Base-by-base conservation (phyloP, 2,797 vertebrate genomes). In the Anguilla pacifica region DNA sequence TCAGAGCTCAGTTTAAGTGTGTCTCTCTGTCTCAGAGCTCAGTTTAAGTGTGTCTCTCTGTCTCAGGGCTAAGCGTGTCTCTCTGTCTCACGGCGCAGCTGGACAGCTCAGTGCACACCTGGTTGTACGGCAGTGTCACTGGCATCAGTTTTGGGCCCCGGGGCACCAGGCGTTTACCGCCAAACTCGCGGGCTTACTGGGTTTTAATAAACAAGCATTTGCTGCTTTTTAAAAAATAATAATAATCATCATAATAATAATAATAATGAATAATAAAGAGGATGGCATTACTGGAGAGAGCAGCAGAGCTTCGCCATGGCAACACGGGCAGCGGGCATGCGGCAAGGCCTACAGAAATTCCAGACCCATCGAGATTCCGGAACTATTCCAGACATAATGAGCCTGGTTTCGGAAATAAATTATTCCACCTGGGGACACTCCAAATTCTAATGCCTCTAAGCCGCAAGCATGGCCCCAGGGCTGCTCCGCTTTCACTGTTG, bases 261-360 rank as follows among this genome's bases (percentile, higher is more conserved):
- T n/a, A n/a, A 67, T 67, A 67, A 67, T 67, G 64, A 67, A 79
- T 79, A 79, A 94, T 94, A 93, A 93, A 95, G 94, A 95, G 92
- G 94, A 95, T 95, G 96, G 95, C 96, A 96, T 96, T 96, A 96
- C 93, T 96, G 96, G 95, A 96, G 94, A 95, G 91, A 92, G 89
- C 93, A 92, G 95, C 92, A 81, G 35, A 86, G 31, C 31, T 22
- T 39, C 28, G 51, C 57, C 43, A 55, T 53, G 49, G 19, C 43
- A 49, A 82, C 6, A 10, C 2, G 79, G 79, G 19, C 43, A 51
- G 79, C 19, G 19, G 51, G 46, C 67, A 72, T 10, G 49, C 72
- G 6, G 35, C 1, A 83, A 1, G 39, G 64, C 46, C 22, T 51
- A 67, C 25, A 61, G 87, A 46, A 46, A 72, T 7, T 59, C 35